Conservation (phyloP, 1,140 invertebrate species). For the Brachionus koreanus region DNA sequence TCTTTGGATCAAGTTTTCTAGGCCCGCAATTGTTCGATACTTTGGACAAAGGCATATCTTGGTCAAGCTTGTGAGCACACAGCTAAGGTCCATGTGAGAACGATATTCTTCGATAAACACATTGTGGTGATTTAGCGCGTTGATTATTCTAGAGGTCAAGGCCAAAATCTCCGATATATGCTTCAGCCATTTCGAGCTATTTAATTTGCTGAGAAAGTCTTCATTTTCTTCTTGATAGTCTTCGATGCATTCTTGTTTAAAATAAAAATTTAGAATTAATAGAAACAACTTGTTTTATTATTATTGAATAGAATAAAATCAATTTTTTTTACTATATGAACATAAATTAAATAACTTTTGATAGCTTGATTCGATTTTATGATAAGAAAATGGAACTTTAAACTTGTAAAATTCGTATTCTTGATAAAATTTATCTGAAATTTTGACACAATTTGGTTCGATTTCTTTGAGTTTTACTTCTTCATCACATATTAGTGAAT, state of each 20-base stretch:
- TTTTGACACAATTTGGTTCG: neutral
- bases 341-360: neutral
- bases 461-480: neutral
- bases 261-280: neutral
- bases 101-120: constrained; percentile 25
- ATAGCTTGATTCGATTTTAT: constrained; percentile 12
- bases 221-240: constrained; percentile 10
- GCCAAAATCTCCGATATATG: neutral
- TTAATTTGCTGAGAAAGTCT: neutral
- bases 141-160: neutral
- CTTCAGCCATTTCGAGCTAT: neutral
- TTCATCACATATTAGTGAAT: neutral
- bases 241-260: neutral
- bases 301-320: too few relatives aligned
- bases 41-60: neutral
- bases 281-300: too few relatives aligned
- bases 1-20: constrained; percentile 13
- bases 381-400: constrained; percentile 7
- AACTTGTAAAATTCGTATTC: constrained; percentile 33
- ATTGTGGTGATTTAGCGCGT: neutral
- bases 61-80: neutral
- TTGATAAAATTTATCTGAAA: neutral
- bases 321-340: neutral
- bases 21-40: neutral
- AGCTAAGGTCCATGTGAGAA: neutral